Base-by-base conservation (phyloP, 2,888 invertebrate genomes). In the Peribatodes rhomboidaria region DNA sequence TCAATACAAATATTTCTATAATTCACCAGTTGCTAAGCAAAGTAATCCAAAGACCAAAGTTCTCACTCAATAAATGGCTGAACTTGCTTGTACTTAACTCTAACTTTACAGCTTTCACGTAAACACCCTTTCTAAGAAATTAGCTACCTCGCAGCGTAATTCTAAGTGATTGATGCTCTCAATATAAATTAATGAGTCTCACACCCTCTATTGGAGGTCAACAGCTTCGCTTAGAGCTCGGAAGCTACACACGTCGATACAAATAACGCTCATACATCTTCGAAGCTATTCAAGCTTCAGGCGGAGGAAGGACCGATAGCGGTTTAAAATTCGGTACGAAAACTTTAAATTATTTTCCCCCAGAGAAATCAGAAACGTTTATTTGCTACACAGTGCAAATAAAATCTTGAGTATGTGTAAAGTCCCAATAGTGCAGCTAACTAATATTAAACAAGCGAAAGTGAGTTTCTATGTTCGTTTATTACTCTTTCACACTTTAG, bases 231-330 rank as follows among this genome's bases (percentile, higher is more conserved):
- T 65, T 54, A n/a, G 37, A 57, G 61, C 65, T 52, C 55, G 52
- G 53, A 73, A 70, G 74, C 64, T 68, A 53, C 68, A 67, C 67
- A 70, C 73, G 65, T 73, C 71, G 71, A 77, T 76, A 74, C 77
- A 77, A 80, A 80, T 79, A 76, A 68, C 72, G 55, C 62, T 75
- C 65, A 81, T 81, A 73, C 76, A 72, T 81, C 80, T 81, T 80
- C 73, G 71, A 61, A 69, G 71, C 76, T 76, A 79, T 80, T 79
- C 72, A 76, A 76, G 78, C 65, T 73, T 68, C 44, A 53, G 13
- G 58, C 41, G 37, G 46, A 8, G 18, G 0, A 7, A 44, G 54
- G 55, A 42, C 55, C 18, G 58, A 61, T 54, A 66, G 41, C 33
- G 37, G 18, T 7, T 9, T 27, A 50, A 50, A 42, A 39, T 20